Conservation (phyloP, 2,113 vertebrate genomes). For the Abramis brama region DNA sequence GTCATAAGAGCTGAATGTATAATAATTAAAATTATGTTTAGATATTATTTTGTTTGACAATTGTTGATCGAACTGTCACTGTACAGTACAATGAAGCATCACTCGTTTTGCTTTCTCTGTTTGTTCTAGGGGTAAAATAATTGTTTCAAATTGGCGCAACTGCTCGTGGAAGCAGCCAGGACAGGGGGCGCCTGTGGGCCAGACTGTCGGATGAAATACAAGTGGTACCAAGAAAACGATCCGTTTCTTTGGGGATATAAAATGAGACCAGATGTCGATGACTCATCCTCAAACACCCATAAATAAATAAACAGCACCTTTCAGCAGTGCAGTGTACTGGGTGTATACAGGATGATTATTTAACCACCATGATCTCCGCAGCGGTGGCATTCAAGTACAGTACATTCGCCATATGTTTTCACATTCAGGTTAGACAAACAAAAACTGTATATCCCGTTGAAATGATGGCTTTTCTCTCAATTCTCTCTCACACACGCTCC, state of each 20-base stretch:
- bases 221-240: slow-evolving; percentile 14
- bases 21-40: neutral
- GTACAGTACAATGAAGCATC: neutral
- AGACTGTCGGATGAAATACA: slow-evolving; percentile 62
- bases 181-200: slow-evolving; percentile 59
- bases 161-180: neutral
- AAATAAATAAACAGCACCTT: slow-evolving; percentile 19
- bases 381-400: neutral
- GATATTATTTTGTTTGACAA: too few species aligned
- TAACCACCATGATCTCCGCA: slow-evolving; percentile 8
- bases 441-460: neutral
- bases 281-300: slow-evolving; percentile 30
- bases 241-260: slow-evolving; percentile 44
- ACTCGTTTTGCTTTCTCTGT: neutral
- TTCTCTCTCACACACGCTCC: neutral
- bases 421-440: neutral
- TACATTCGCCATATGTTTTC: neutral
- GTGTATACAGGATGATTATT: slow-evolving; percentile 10
- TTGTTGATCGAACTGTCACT: neutral
- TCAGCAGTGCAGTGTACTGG: neutral
- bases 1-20: too few species aligned
- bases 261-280: slow-evolving; percentile 65
- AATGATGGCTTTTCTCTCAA: neutral
- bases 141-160: neutral
- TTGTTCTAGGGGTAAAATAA: neutral